These are phyloP conservation scores for Gadopsis bispinosus DNA, from an alignment of 2,797 vertebrate species.

Conservation along the genomic window DNA sequence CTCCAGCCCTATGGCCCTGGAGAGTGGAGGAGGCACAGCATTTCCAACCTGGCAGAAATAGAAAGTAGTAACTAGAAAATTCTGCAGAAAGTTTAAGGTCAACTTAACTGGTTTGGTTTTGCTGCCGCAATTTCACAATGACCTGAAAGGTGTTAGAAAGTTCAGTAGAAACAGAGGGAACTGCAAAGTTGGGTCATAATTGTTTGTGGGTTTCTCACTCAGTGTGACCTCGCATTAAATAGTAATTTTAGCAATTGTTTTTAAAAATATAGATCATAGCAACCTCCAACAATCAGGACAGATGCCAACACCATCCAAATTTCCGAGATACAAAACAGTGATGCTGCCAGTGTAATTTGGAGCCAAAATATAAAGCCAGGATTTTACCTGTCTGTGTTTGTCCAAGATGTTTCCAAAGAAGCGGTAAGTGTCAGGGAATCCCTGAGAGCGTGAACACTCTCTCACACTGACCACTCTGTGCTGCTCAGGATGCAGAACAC, in stretches of 20 bases:
- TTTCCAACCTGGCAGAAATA: constrained; percentile 90
- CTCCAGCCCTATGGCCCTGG: constrained; percentile 94
- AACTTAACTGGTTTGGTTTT: too few relatives aligned
- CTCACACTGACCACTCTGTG: constrained; percentile 96
- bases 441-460: constrained; percentile 96
- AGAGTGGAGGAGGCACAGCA: constrained; percentile 94
- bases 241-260: neutral
- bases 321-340: neutral
- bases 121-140: neutral
- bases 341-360: neutral
- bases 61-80: neutral
- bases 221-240: neutral
- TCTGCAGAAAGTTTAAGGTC: too few relatives aligned
- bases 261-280: neutral
- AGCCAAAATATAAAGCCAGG: neutral
- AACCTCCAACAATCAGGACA: neutral
- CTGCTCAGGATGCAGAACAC: constrained; percentile 95
- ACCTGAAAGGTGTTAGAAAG: neutral
- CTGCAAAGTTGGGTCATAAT: neutral
- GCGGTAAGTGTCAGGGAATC: constrained; percentile 95
- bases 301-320: neutral
- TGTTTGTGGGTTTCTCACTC: neutral
- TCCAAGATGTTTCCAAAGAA: constrained; percentile 96
- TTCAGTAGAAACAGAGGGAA: neutral
- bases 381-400: constrained; percentile 94